phyloP scores from a whole-genome alignment of 1,140 invertebrate species.

The Glomeris maerens region DNA sequence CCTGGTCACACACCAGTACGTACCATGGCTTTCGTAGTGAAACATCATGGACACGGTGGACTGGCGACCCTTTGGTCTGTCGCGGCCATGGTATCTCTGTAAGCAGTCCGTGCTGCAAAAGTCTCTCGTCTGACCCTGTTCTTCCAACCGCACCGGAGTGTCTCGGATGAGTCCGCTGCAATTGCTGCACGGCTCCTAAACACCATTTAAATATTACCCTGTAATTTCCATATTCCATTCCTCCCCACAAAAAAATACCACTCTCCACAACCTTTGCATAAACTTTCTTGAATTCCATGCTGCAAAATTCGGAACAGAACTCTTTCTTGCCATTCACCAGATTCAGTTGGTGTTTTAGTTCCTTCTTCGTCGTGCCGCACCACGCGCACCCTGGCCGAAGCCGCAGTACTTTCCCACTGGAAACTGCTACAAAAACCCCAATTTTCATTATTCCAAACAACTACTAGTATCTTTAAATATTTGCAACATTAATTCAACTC shows the following conservation, averaged over 20 bases:
- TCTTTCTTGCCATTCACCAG: constrained; percentile 78
- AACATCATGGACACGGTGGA: constrained; percentile 11
- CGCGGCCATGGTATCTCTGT: constrained; percentile 62
- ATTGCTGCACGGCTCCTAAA: constrained; percentile 11
- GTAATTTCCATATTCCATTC: constrained; percentile 13
- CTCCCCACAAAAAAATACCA: constrained; percentile 23
- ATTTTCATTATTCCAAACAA: not conserved
- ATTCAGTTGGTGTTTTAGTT: constrained; percentile 37
- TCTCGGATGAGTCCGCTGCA: constrained; percentile 16
- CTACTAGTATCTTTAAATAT: too few relatives aligned
- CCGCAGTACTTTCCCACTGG: constrained; percentile 8
- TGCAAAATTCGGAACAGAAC: constrained; percentile 78
- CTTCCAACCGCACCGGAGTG: constrained; percentile 15
- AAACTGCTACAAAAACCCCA: constrained; percentile 4
- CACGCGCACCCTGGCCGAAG: constrained; percentile 19
- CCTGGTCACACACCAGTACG: too few relatives aligned
- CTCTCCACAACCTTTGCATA: constrained; percentile 46
- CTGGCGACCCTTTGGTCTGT: constrained; percentile 26
- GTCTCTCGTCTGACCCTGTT: constrained; percentile 51
- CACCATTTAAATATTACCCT: constrained; percentile 16
- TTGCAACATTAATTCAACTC: too few relatives aligned
- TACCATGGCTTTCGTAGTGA: constrained; percentile 22
- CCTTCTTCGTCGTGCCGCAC: constrained; percentile 17
- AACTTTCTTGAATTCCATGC: constrained; percentile 72
- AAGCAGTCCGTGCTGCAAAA: constrained; percentile 68